These are phyloP conservation scores for Microctonus aethiopoides DNA, from an alignment of 2,888 invertebrate genomes.

Conservation along the genomic window DNA sequence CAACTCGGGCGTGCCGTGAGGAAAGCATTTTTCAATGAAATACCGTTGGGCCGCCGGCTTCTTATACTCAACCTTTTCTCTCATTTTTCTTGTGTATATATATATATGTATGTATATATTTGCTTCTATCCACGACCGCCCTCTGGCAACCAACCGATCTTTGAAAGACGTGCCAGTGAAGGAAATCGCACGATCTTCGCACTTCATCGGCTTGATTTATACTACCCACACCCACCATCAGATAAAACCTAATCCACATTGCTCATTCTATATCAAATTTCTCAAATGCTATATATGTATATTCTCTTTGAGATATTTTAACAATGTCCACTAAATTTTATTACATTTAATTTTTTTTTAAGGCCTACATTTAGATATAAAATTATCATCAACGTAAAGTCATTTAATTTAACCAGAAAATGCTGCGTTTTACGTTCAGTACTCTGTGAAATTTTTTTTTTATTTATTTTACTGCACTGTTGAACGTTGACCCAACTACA, in stretches of 20 bases:
- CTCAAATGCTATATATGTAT: neutral
- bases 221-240: conserved; percentile 12
- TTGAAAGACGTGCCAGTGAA: conserved; percentile 34
- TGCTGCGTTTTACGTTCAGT: neutral
- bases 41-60: conserved; percentile 38
- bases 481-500: neutral
- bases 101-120: neutral
- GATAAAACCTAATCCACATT: neutral
- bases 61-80: conserved; percentile 17
- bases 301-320: conserved; percentile 2
- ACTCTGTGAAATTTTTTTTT: neutral
- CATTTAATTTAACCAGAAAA: neutral
- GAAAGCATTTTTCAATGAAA: conserved; percentile 50
- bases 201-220: conserved; percentile 47
- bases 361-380: neutral
- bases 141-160: conserved; percentile 19
- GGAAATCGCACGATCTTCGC: conserved; percentile 46
- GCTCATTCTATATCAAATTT: neutral
- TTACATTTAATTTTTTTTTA: neutral
- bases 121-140: neutral
- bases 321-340: neutral
- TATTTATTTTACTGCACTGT: neutral
- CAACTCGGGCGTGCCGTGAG: conserved; percentile 24
- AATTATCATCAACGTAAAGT: neutral
- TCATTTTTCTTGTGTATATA: neutral